These are phyloP conservation scores for Drosophila pseudoananassae DNA, from an alignment of 1,140 invertebrate genomes.

Conservation along the genomic window DNA sequence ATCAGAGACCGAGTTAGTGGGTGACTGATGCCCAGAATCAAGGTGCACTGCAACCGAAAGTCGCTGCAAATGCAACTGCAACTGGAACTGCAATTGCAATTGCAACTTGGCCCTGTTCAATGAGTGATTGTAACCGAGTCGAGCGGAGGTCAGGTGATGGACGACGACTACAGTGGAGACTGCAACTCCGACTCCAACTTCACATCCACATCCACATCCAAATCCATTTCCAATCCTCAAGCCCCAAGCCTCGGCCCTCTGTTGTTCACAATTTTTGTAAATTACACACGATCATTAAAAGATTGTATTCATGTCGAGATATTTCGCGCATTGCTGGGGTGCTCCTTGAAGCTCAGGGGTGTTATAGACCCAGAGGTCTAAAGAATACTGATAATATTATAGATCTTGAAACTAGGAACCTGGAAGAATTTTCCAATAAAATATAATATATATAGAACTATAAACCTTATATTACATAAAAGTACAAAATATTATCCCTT, in stretches of 20 bases:
- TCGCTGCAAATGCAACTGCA: conserved; percentile 41
- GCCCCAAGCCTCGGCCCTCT: conserved; percentile 4
- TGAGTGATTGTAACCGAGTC: conserved; percentile 72
- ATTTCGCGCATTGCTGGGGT: conserved; percentile 48
- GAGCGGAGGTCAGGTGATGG: conserved; percentile 74
- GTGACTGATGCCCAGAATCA: conserved; percentile 72
- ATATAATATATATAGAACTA: too few relatives aligned
- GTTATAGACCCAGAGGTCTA: background rate
- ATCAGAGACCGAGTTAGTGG: conserved; percentile 67
- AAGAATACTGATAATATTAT: too few relatives aligned
- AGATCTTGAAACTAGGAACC: too few relatives aligned
- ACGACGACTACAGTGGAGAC: conserved; percentile 31
- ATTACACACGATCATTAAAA: conserved; percentile 83
- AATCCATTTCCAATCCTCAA: conserved; percentile 8
- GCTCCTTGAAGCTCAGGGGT: background rate
- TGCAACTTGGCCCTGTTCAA: conserved; percentile 16
- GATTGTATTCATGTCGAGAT: conserved; percentile 80
- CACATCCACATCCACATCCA: conserved; percentile 12
- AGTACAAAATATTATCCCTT: too few relatives aligned
- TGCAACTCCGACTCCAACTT: conserved; percentile 7
- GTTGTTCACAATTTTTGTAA: conserved; percentile 63
- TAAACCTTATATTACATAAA: too few relatives aligned
- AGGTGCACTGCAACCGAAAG: conserved; percentile 72
- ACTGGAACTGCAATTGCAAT: conserved; percentile 24
- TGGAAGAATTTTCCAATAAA: too few relatives aligned